Evolutionary conservation across 2,888 invertebrate genomes (phyloP).

Genomic region (Peribatodes rhomboidaria): DNA sequence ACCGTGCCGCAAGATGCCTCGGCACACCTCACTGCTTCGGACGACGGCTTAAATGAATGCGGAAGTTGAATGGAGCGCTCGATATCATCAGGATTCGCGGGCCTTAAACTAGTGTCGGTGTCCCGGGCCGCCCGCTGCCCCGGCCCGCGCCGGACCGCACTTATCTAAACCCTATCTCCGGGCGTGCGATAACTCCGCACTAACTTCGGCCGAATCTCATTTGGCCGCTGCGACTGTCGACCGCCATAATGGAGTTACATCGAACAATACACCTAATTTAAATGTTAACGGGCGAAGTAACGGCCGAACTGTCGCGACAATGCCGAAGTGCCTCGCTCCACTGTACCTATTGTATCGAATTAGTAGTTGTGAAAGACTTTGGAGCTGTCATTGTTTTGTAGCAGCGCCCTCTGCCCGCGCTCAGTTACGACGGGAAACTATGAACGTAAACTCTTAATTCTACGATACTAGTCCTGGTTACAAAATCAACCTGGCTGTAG

Average conservation of each 20-base stretch:
- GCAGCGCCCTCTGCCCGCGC: background rate
- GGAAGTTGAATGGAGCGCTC: conserved; percentile 11
- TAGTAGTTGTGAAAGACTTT: conserved; percentile 36
- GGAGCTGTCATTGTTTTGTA: conserved; percentile 36
- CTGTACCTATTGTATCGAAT: conserved; percentile 42
- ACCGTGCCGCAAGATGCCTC: too few relatives aligned
- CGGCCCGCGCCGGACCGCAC: conserved; percentile 28
- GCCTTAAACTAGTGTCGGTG: conserved; percentile 17
- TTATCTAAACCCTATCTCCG: conserved; percentile 29
- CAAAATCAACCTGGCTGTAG: too few relatives aligned
- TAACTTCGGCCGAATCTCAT: conserved; percentile 30
- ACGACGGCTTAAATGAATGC: background rate
- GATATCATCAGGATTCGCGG: conserved; percentile 20
- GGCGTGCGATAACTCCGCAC: conserved; percentile 27
- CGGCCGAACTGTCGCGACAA: conserved; percentile 36
- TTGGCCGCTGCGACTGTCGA: conserved; percentile 27
- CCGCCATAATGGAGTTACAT: conserved; percentile 41
- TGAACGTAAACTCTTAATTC: background rate
- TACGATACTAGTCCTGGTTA: too few relatives aligned
- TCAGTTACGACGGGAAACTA: background rate
- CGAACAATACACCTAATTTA: conserved; percentile 46
- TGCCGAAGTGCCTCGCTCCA: conserved; percentile 29
- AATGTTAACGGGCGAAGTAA: conserved; percentile 40
- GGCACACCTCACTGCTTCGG: too few relatives aligned
- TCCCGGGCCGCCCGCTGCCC: background rate